Evolutionary conservation across 2,797 vertebrate genomes (phyloP), one percentile per base, ranked within the genome.

Genomic region (Sciurus carolinensis): DNA sequence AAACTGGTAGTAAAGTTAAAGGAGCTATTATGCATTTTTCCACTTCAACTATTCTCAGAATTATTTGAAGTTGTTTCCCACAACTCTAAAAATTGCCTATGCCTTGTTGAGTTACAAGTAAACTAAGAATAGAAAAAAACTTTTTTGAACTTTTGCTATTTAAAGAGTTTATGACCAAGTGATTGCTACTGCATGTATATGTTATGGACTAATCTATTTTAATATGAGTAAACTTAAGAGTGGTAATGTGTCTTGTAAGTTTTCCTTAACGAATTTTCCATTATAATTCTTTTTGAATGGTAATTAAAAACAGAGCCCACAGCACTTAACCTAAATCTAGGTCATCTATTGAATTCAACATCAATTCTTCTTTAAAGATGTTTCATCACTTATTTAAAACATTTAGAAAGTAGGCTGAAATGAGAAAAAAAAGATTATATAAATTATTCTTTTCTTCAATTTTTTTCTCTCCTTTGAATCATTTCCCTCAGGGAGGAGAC

Each of bases 351-450:
- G 22, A 96, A 80, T 57, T 94, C 52, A 95, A 88, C 81, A 94
- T 12, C 52, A 87, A 73, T 39, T 95, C 84, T 96, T 94, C 93
- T 84, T 93, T 42, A 93, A 91, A 77, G 67, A 91, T 81, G 33
- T 44, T 90, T 97, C 71, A 79, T 36, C 36, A 88, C 36, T 76
- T 92, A 86, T 36, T 92, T 87, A 94, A 88, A 87, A 76, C 30
- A 92, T 62, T 79, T 84, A 94, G 59, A 94, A 95, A 94, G 24
- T 30, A 87, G 73, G 69, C 17, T 80, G 59, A 73, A 79, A 30
- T 83, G 7, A 47, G 84, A 94, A 92, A 39, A 92, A 39, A 14
- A 54, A 92, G 18, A 22, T 67, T 80, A 94, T 5, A 80, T 36
- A 76, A 81, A 75, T 17, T 77, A 84, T 57, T 69, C 39, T 69